Base-by-base conservation (phyloP, 2,888 invertebrate species). In the Apotomis betuletana region DNA sequence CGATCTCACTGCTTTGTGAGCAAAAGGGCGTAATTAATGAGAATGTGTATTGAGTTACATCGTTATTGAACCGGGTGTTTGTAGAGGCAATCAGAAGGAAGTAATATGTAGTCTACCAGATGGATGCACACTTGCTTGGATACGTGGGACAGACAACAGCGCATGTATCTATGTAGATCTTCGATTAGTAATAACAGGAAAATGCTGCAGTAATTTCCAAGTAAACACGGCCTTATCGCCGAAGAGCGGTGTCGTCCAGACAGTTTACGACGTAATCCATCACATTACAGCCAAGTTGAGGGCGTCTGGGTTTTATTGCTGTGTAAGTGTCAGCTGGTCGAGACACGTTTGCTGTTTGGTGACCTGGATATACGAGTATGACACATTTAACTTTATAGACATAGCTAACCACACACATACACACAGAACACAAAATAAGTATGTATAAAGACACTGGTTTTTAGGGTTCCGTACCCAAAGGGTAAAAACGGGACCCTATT, bases 261-360 rank as follows among this genome's bases (percentile, higher is more conserved):
- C 9, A 9, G 60, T 61, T 61, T 55, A 64, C 61, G 62, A 58
- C 10, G 41, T 58, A 49, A 51, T 67, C 51, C 57, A 36, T 41
- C 36, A 15, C 44, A 63, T 64, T 52, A 44, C 63, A 27, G 51
- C 44, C 27, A 27, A 27, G 27, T 27, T 27, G 60, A 57, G 65
- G 67, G 55, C 61, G 70, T 67, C 70, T 70, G 70, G 38, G 60
- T 65, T 70, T 70, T 70, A 70, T 70, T 41, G 55, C 65, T 61
- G 38, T 55, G 67, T 70, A 67, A 65, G 55, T 57, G 55, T 13
- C 49, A 38, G 27, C 64, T 60, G 60, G 15, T 41, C 38, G 52
- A 8, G 55, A 36, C 55, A 55, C 15, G 55, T 55, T 27, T 55
- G 55, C 27, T 55, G 55, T 55, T 55, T 9, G 8, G 27, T 10